A percentile compares a stretch with the other conserved stretches of the same genome.
Conservation (phyloP, 2,888 invertebrate genomes). For the Protodeltote pygarga region DNA sequence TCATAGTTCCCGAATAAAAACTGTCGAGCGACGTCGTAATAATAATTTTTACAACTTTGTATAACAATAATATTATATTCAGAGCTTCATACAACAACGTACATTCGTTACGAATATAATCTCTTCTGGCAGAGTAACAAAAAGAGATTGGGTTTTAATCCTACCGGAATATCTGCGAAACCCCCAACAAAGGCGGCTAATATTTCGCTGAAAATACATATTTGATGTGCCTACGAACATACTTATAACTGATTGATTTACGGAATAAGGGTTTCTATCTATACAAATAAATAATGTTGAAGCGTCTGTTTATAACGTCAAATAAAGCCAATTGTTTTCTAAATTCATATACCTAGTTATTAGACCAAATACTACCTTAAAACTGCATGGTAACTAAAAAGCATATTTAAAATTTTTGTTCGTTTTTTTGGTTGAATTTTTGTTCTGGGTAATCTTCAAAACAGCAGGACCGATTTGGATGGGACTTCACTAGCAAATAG, state of each 20-base stretch:
- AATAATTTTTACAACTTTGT: constrained; percentile 57
- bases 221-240: constrained; percentile 55
- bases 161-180: constrained; percentile 65
- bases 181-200: constrained; percentile 58
- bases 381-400: too few species aligned
- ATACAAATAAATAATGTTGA: too few species aligned
- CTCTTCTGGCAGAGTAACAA: constrained; percentile 69
- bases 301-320: too few species aligned
- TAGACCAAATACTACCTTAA: too few species aligned
- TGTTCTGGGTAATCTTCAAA: too few species aligned
- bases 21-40: constrained; percentile 45
- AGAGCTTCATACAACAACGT: constrained; percentile 53
- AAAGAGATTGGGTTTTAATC: constrained; percentile 75
- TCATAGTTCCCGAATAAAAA: constrained; percentile 50
- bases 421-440: too few species aligned
- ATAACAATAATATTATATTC: constrained; percentile 54
- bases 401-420: too few species aligned
- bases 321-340: too few species aligned
- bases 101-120: constrained; percentile 61
- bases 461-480: too few species aligned
- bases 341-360: too few species aligned
- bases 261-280: constrained; percentile 48
- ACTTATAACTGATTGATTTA: constrained; percentile 62
- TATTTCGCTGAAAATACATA: constrained; percentile 62
- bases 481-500: too few species aligned